Evolutionary conservation across 2,113 vertebrate species (phyloP).

Genomic region (Laterallus jamaicensis): DNA sequence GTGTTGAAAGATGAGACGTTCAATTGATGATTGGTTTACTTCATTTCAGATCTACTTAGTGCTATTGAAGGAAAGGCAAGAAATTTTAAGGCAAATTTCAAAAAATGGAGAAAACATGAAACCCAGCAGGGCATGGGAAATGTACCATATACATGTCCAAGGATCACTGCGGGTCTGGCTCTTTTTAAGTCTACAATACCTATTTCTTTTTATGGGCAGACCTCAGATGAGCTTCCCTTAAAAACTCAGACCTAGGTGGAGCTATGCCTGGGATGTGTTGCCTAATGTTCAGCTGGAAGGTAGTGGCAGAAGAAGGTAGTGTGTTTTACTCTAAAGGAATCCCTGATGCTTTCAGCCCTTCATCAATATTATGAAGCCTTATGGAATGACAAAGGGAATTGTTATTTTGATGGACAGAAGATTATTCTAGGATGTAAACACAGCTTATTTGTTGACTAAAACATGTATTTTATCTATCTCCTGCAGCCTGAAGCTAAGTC

Average conservation of each 20-base stretch:
- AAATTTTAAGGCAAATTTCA: neutral
- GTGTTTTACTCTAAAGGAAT: neutral
- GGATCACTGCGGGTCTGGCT: neutral
- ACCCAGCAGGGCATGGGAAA: neutral
- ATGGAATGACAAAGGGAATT: neutral
- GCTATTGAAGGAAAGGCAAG: neutral
- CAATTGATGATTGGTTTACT: neutral
- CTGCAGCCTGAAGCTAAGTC: neutral
- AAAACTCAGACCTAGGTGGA: neutral
- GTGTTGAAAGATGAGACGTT: neutral
- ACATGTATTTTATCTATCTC: neutral
- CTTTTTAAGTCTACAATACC: neutral
- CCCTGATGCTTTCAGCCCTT: neutral
- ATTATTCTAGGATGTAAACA: neutral
- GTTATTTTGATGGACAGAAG: neutral
- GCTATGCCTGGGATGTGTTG: neutral
- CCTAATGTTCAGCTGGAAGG: neutral
- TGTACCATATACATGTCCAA: neutral
- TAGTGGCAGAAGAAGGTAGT: neutral
- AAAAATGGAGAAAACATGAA: neutral
- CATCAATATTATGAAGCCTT: neutral
- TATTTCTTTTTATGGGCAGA: neutral
- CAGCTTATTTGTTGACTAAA: neutral
- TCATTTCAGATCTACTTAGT: neutral
- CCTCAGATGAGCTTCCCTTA: neutral